Base-by-base conservation (phyloP, 2,888 invertebrate genomes). In the Melitaea athalia region DNA sequence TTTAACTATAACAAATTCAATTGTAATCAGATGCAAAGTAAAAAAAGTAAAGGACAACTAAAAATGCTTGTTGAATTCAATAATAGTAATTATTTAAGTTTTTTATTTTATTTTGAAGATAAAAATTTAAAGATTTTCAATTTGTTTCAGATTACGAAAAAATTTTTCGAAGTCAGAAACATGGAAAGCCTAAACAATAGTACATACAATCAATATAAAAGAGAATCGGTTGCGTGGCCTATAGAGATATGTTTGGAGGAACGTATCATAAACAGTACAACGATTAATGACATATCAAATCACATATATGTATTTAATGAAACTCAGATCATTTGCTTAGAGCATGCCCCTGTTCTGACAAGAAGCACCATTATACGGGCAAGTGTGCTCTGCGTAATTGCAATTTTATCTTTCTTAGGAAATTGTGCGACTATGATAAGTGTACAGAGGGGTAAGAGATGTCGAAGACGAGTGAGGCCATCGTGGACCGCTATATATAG, bases 361-460 rank as follows among this genome's bases (percentile, higher is more conserved):
- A 93, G 92, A 62, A 93, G 94, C 14, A 94, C 95, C 0, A 83
- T 95, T 72, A 91, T 95, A 24, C 95, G 95, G 79, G 95, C 95
- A 0, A 94, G 95, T 70, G 93, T 97, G 0, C 88, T 97, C 5
- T 92, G 94, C 0, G 91, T 94, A 10, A 95, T 97, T 94, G 96
- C 96, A 0, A 77, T 95, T 1, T 85, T 96, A 68, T 96, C 97
- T 0, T 89, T 97, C 33, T 83, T 96, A 59, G 97, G 96, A 17
- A 97, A 97, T 84, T 85, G 95, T 33, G 95, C 96, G 5, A 97
- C 97, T 0, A 95, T 97, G 77, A 94, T 95, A 85, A 96, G 96
- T 77, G 96, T 97, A 80, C 94, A 93, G 74, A 93, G 93, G 78
- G 95, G 95, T 5, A 94, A 95, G 74, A 86, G 94, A 24, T 91